Conservation (phyloP, 1,140 invertebrate species). For the Cydia fagiglandana region DNA sequence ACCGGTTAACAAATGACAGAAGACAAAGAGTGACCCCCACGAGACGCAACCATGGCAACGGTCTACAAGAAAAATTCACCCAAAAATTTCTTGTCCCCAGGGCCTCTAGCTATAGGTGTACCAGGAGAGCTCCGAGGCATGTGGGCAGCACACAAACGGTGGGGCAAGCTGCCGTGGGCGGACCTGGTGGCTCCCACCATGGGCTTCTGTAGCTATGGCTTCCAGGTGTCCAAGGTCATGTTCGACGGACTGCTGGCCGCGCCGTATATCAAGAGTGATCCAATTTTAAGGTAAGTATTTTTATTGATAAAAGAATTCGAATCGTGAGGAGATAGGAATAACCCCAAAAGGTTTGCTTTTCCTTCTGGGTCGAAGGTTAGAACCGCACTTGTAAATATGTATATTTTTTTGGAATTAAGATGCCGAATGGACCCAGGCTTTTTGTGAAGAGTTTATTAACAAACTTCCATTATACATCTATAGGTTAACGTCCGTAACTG, state of each 20-base stretch:
- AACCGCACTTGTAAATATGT: too few relatives aligned
- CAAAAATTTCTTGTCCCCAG: conserved; percentile 68
- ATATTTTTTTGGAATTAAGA: not conserved
- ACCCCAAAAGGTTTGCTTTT: too few relatives aligned
- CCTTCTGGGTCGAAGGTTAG: too few relatives aligned
- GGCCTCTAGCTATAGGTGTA: conserved; percentile 89
- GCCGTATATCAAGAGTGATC: conserved; percentile 80
- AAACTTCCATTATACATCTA: not conserved
- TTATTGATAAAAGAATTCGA: too few relatives aligned
- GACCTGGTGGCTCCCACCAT: conserved; percentile 89
- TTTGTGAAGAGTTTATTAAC: not conserved
- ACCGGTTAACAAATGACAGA: too few relatives aligned
- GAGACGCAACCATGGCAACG: not conserved
- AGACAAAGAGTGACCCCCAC: too few relatives aligned
- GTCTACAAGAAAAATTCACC: not conserved
- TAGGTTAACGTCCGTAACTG: not conserved
- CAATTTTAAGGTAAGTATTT: conserved; percentile 80
- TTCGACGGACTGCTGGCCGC: conserved; percentile 80
- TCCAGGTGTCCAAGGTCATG: conserved; percentile 84
- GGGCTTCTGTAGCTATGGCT: conserved; percentile 87
- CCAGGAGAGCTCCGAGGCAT: conserved; percentile 96
- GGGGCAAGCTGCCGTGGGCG: conserved; percentile 91
- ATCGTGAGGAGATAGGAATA: too few relatives aligned
- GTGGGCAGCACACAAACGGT: conserved; percentile 89
- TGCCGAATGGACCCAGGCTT: conserved; percentile 9